Evolutionary conservation across 2,797 vertebrate genomes (phyloP).

Genomic region (Ispidina lecontei): DNA sequence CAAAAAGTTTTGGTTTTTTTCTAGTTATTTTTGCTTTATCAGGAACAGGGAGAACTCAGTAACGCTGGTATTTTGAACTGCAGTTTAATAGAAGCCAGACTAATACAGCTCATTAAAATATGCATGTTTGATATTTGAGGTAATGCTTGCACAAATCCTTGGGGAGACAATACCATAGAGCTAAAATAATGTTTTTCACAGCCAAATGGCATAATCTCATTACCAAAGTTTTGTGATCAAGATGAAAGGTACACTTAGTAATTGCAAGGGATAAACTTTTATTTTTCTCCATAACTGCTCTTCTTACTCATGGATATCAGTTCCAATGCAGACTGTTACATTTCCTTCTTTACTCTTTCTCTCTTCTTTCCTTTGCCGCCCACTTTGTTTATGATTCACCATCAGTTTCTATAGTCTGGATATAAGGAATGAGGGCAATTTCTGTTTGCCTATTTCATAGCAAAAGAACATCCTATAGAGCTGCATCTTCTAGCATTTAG

Average conservation of each 20-base stretch:
- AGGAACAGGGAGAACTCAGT: slow-evolving; percentile 36
- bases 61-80: slow-evolving; percentile 38
- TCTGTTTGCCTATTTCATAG: neutral
- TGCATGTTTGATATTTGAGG: slow-evolving; percentile 68
- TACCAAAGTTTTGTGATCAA: slow-evolving; percentile 19
- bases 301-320: slow-evolving; percentile 8
- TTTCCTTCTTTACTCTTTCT: neutral
- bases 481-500: neutral
- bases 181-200: slow-evolving; percentile 14
- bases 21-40: slow-evolving; percentile 31
- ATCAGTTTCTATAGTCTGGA: slow-evolving; percentile 12
- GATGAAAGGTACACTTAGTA: slow-evolving; percentile 43
- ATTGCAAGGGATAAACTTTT: slow-evolving; percentile 15
- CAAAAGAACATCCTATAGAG: neutral
- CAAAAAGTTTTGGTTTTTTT: slow-evolving; percentile 14
- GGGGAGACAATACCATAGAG: neutral
- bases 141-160: slow-evolving; percentile 39
- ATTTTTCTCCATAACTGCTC: neutral
- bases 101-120: slow-evolving; percentile 60
- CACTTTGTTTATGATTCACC: slow-evolving; percentile 23
- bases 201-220: slow-evolving; percentile 24
- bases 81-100: slow-evolving; percentile 27
- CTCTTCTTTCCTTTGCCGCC: neutral
- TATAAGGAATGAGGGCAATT: slow-evolving; percentile 46
- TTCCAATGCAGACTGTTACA: neutral